Base-by-base conservation (phyloP, 2,113 vertebrate species). In the Menidia beryllina region DNA sequence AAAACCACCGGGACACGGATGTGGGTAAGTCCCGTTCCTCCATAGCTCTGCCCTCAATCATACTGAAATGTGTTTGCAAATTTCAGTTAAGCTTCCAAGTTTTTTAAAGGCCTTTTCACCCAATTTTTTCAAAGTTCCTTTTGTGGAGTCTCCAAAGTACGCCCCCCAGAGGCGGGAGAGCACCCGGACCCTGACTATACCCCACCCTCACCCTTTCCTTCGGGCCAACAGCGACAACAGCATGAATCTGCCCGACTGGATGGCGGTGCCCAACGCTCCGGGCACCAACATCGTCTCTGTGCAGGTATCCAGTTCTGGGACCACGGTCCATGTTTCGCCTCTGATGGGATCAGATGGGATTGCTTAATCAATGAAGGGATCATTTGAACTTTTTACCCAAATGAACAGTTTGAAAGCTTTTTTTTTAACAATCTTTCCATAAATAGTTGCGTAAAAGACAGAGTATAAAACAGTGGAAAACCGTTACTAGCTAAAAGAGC, bases 181-280 rank as follows among this genome's bases (percentile, higher is more conserved):
- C 19, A 38, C 87, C 21, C 93, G 92, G 0, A 91, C 91, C 0
- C 91, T 97, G 79, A 84, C 93, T 0, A 84, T 94, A 26, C 94
- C 94, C 58, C 90, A 94, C 58, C 96, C 95, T 41, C 96, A 96
- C 0, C 93, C 93, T 11, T 95, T 97, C 80, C 92, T 96, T 5
- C 91, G 96, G 0, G 96, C 96, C 86, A 97, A 96, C 93, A 97
- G 96, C 0, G 96, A 97, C 77, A 96, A 94, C 87, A 96, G 95
- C 91, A 95, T 96, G 94, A 96, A 95, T 27, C 87, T 96, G 38
- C 95, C 95, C 0, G 96, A 97, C 7, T 96, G 96, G 96, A 95
- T 96, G 92, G 94, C 95, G 5, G 93, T 94, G 63, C 93, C 95
- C 2, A 94, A 95, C 21, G 75, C 93, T 14, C 75, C 94, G 0